Conservation (phyloP, 1,140 invertebrate species). For the Delia radicum region DNA sequence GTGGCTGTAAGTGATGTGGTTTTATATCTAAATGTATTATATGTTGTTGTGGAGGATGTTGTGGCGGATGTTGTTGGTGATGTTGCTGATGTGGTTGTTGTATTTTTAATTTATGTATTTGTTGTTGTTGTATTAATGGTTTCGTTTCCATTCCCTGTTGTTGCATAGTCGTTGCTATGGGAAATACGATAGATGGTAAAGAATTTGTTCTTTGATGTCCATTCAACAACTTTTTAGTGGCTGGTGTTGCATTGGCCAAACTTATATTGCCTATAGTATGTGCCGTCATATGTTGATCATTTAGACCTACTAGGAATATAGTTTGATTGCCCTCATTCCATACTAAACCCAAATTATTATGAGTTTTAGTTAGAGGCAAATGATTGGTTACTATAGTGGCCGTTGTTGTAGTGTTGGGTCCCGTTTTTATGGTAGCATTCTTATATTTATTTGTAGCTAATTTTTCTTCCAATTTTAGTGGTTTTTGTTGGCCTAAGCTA, state of each 20-base stretch:
- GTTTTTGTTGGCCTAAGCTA: conserved; percentile 9
- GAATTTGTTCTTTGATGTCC: conserved; percentile 52
- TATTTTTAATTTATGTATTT: conserved; percentile 34
- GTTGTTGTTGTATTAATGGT: conserved; percentile 45
- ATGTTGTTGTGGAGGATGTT: conserved; percentile 40
- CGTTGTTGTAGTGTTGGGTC: conserved; percentile 5
- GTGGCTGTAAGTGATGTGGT: conserved; percentile 49
- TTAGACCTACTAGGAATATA: conserved; percentile 50
- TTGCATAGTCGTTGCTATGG: conserved; percentile 37
- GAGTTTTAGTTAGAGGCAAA: conserved; percentile 31
- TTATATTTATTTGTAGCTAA: no score
- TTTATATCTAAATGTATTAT: conserved; percentile 57
- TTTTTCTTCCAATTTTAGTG: not conserved
- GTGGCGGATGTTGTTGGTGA: conserved; percentile 8
- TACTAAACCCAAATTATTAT: conserved; percentile 48
- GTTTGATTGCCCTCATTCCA: conserved; percentile 55
- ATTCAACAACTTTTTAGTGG: conserved; percentile 48
- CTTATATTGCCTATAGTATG: conserved; percentile 51
- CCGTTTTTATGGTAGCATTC: not conserved
- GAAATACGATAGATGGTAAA: conserved; percentile 49
- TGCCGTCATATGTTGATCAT: conserved; percentile 52
- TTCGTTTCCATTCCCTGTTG: conserved; percentile 32
- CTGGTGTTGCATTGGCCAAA: conserved; percentile 42
- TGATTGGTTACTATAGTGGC: conserved; percentile 31
- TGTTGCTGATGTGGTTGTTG: conserved; percentile 37